A percentile compares a stretch with the other conserved stretches of the same genome.
phyloP scores from a whole-genome alignment of 2,888 invertebrate genomes.

The Onchidella celtica region DNA sequence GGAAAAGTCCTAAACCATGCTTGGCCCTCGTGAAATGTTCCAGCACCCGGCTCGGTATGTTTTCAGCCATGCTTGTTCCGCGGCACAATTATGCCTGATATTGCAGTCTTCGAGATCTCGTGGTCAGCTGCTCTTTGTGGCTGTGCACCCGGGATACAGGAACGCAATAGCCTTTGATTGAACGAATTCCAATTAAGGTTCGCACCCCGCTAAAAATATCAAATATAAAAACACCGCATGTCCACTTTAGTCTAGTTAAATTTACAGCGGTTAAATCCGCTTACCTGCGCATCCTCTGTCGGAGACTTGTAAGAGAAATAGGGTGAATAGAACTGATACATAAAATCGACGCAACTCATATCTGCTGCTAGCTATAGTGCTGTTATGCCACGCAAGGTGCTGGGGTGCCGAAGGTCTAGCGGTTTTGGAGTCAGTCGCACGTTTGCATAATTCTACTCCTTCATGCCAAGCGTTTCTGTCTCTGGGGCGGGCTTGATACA shows the following conservation, averaged over 20 bases:
- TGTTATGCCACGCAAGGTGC: constrained; percentile 33
- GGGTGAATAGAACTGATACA: constrained; percentile 63
- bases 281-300: constrained; percentile 59
- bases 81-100: constrained; percentile 24
- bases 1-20: constrained; percentile 24
- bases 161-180: neutral
- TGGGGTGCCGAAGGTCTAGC: constrained; percentile 31
- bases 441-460: constrained; percentile 43
- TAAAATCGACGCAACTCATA: constrained; percentile 61
- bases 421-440: constrained; percentile 33
- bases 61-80: neutral
- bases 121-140: constrained; percentile 7
- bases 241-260: neutral
- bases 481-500: constrained; percentile 38
- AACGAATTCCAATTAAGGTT: neutral
- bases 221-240: neutral
- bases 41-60: constrained; percentile 32
- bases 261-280: constrained; percentile 5
- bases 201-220: neutral
- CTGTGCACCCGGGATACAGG: neutral
- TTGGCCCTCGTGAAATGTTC: constrained; percentile 10
- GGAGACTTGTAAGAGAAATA: constrained; percentile 60
- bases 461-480: constrained; percentile 42
- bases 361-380: constrained; percentile 18
- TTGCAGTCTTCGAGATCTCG: neutral